These are phyloP conservation scores for Papilio dardanus DNA, from an alignment of 1,140 invertebrate species.

Conservation along the genomic window DNA sequence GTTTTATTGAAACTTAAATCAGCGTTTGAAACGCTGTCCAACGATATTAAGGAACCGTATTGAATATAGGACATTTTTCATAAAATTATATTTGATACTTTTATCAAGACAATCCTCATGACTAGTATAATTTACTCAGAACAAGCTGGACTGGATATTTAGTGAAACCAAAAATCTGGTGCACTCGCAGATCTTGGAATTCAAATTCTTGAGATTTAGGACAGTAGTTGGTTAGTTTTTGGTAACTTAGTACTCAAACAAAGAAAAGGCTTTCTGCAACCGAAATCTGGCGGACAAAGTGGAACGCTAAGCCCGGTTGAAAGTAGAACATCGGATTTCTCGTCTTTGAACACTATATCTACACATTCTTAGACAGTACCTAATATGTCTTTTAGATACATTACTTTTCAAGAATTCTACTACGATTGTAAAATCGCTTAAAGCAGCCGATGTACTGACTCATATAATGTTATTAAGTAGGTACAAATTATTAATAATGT, in stretches of 20 bases:
- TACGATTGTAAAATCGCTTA: not conserved
- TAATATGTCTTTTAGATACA: not conserved
- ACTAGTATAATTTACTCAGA: too few species aligned
- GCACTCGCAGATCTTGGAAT: not conserved
- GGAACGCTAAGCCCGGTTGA: not conserved
- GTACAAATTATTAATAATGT: too few species aligned
- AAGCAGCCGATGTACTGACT: too few species aligned
- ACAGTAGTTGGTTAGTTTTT: not conserved
- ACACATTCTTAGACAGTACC: not conserved
- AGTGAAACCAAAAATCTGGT: not conserved
- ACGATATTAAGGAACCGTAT: too few species aligned
- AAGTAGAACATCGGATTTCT: slow-evolving; percentile 17
- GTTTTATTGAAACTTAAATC: too few species aligned
- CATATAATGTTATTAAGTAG: too few species aligned
- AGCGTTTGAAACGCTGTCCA: too few species aligned
- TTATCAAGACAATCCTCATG: too few species aligned
- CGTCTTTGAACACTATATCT: slow-evolving; percentile 1
- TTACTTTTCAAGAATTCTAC: not conserved
- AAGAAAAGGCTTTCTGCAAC: slow-evolving; percentile 8
- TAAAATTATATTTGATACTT: too few species aligned
- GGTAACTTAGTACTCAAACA: slow-evolving; percentile 14
- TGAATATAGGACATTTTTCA: too few species aligned
- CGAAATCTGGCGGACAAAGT: slow-evolving; percentile 16
- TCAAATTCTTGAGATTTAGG: not conserved
- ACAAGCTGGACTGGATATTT: too few species aligned